These are phyloP conservation scores for Bufo gargarizans DNA, from an alignment of 2,113 vertebrate species.

Conservation along the genomic window DNA sequence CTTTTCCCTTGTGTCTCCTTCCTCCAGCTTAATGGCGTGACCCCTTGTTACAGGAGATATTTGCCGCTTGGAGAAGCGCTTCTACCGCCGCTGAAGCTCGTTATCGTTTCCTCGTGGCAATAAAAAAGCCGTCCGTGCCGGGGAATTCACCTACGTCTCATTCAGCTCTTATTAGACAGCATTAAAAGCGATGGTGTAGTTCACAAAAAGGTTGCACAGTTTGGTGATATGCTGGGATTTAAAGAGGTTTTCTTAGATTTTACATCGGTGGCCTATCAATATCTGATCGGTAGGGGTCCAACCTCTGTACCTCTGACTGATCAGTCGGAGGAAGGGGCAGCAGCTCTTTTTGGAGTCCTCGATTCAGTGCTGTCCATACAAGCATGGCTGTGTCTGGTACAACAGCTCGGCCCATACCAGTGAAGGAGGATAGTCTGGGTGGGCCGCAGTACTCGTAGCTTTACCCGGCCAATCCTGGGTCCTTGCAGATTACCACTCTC, in stretches of 20 bases:
- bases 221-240: neutral
- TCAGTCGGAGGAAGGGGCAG: neutral
- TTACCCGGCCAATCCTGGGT: no score
- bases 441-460: no score
- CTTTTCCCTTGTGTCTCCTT: constrained; percentile 48
- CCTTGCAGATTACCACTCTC: no score
- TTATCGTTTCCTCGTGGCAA: neutral
- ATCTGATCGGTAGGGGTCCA: no score
- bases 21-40: constrained; percentile 32
- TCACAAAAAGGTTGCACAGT: neutral
- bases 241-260: neutral
- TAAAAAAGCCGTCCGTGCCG: neutral
- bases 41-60: constrained; percentile 38
- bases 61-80: constrained; percentile 32
- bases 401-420: neutral
- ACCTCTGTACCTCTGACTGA: no score
- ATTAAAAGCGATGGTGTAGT: neutral
- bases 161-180: neutral
- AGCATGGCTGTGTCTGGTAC: neutral
- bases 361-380: neutral
- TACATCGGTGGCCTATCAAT: no score
- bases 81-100: neutral
- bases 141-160: neutral
- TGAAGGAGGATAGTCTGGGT: no score
- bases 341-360: neutral